Evolutionary conservation across 2,797 vertebrate species (phyloP), one percentile per base, ranked within the genome.

Genomic region (Bucorvus abyssinicus): DNA sequence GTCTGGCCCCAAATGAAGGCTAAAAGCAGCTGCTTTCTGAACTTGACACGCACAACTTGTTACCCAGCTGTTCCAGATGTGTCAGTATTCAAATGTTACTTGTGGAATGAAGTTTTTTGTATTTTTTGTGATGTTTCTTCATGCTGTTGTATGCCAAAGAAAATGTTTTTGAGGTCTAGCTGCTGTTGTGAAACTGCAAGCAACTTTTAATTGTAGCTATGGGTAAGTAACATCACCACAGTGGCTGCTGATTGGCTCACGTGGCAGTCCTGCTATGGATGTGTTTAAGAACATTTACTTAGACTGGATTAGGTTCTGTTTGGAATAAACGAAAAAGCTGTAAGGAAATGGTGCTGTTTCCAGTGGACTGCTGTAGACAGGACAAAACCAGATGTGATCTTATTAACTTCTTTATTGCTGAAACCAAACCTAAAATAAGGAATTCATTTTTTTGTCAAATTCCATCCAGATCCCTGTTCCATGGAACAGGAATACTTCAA

Each of bases 41-140:
- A 83, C 71, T 83, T 80, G 75, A 91, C 84, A 90, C 2, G 12
- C 88, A 87, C 81, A 95, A 21, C 81, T 95, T 77, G 74, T 75
- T 87, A 57, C 61, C 78, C 92, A 93, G 89, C 93, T 95, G 92
- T 61, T 95, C 78, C 94, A 95, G 90, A 95, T 96, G 88, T 78
- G 90, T 77, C 93, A 60, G 50, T 32, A 23, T 73, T 80, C 74
- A 74, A 56, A 49, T 42, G 32, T 63, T 80, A 40, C 81, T 70
- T 36, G 26, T 77, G 84, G 87, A 87, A 67, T 87, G 17, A 91
- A 29, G 52, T 4, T 65, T 71, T 53, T 7, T 16, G 15, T 27
- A 2, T 14, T 40, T 74, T 81, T 45, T 63, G 32, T 77, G 59
- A 56, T 49, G 22, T 67, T 93, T 79, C 84, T 92, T 73, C 36